These are phyloP conservation scores for Noctuana brunneofusca DNA, from an alignment of 2,888 invertebrate species.

Conservation along the genomic window DNA sequence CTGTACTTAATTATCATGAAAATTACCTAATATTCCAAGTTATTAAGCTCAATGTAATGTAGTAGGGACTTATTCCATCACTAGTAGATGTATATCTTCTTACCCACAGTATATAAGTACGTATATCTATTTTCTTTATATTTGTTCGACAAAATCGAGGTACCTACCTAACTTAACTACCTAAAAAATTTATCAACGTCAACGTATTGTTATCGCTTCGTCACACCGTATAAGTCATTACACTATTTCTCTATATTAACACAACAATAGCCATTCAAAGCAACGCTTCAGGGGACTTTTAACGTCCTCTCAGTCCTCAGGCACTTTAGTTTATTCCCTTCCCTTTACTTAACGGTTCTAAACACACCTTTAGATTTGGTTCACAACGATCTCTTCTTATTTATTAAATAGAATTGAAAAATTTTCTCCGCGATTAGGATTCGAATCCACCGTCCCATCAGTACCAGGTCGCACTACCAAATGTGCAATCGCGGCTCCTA, in stretches of 20 bases:
- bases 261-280: slow-evolving; percentile 6
- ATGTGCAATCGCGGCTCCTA: no score
- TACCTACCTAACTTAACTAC: slow-evolving; percentile 3
- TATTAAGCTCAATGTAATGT: no score
- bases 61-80: no score
- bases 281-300: slow-evolving; percentile 3
- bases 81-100: no score
- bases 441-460: no score
- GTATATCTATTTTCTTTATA: neutral
- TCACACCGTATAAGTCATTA: slow-evolving; percentile 20
- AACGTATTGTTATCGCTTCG: slow-evolving; percentile 15
- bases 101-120: neutral
- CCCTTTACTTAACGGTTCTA: slow-evolving; percentile 14
- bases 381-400: no score
- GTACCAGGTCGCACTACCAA: no score
- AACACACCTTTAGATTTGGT: no score
- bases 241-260: slow-evolving; percentile 22
- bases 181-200: slow-evolving; percentile 15
- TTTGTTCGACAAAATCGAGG: neutral
- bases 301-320: neutral
- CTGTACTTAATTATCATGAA: no score
- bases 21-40: no score
- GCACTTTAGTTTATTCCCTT: slow-evolving; percentile 9
- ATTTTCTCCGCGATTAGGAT: no score
- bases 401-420: no score